phyloP scores from a whole-genome alignment of 2,113 vertebrate genomes.

The Sturnira hondurensis region DNA sequence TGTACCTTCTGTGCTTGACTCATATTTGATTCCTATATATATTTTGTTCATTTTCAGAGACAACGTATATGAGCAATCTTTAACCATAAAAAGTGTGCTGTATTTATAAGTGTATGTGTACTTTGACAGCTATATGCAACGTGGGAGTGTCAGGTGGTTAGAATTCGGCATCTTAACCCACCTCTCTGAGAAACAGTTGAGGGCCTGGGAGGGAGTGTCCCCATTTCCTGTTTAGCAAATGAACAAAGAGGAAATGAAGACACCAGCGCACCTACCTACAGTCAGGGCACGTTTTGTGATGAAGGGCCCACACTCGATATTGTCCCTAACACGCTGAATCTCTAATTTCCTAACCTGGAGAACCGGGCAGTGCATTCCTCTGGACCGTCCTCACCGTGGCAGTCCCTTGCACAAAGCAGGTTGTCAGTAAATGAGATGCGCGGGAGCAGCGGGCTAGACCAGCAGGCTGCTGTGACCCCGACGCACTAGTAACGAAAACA shows the following conservation, averaged over 20 bases:
- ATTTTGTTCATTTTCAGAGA: neutral
- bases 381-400: accelerated
- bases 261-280: neutral
- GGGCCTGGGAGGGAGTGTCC: neutral
- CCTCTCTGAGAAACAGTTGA: neutral
- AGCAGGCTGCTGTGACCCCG: neutral
- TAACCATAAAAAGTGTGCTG: neutral
- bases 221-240: neutral
- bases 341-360: neutral
- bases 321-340: neutral
- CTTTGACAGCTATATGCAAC: neutral
- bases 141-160: neutral
- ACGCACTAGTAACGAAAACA: neutral
- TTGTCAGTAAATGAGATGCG: neutral
- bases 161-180: conserved; percentile 12
- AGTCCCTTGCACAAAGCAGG: neutral
- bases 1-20: neutral
- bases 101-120: neutral
- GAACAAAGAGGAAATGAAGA: neutral
- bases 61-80: neutral
- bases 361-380: neutral
- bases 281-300: neutral
- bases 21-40: neutral
- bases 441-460: neutral
- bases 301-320: neutral